Conservation (phyloP, 2,797 vertebrate species). For the Premnoplex brunnescens region DNA sequence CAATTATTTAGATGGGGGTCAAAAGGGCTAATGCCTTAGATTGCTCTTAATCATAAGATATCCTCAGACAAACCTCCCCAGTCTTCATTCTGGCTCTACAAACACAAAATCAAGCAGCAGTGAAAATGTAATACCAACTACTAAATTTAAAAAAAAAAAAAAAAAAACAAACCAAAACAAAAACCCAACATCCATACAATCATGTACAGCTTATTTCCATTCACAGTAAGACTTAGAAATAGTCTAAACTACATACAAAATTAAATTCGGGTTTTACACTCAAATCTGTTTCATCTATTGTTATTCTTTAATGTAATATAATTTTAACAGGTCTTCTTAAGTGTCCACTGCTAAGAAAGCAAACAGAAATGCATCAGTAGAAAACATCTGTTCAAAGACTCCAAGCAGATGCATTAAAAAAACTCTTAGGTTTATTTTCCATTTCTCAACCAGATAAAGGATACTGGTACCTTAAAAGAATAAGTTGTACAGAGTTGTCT, state of each 20-base stretch:
- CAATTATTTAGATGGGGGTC: constrained; percentile 80
- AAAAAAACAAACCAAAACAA: neutral
- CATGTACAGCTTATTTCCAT: neutral
- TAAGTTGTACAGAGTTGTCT: neutral
- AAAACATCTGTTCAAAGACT: neutral
- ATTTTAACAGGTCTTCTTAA: neutral
- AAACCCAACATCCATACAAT: neutral
- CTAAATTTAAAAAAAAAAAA: neutral
- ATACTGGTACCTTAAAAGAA: neutral
- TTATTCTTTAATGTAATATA: neutral
- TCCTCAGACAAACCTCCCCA: constrained; percentile 97
- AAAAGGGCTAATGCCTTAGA: constrained; percentile 80
- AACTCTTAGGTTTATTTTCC: neutral
- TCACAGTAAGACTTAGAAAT: neutral
- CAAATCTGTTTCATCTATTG: neutral
- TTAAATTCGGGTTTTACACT: constrained; percentile 7
- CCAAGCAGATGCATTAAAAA: neutral
- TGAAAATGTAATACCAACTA: constrained; percentile 70
- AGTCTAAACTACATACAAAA: neutral
- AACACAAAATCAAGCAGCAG: constrained; percentile 87
- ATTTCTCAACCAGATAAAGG: neutral
- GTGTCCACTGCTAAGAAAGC: neutral
- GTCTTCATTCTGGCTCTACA: constrained; percentile 95
- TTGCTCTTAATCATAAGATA: constrained; percentile 89
- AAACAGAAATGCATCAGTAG: neutral